Percentiles rank a stretch among this genome's conserved stretches.
These are phyloP conservation scores for Aricia artaxerxes DNA, from an alignment of 2,888 invertebrate species.

Conservation along the genomic window DNA sequence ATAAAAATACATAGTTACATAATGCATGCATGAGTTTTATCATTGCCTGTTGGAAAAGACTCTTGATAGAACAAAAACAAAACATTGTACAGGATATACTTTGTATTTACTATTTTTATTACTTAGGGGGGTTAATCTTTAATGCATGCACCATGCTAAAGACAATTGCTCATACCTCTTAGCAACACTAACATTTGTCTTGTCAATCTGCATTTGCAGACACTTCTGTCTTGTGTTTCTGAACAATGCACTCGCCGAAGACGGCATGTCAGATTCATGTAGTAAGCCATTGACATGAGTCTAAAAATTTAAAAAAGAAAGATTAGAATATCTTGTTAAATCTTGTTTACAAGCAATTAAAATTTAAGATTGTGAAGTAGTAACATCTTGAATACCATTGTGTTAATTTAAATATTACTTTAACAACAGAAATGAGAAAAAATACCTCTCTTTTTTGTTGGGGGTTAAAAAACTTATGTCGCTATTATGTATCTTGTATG, in stretches of 20 bases:
- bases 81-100: no score
- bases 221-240: conserved; percentile 66
- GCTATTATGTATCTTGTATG: not conserved
- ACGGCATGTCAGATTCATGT: conserved; percentile 75
- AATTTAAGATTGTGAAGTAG: no score
- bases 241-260: conserved; percentile 69
- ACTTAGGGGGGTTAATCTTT: no score
- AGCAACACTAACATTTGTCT: conserved; percentile 70
- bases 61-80: no score
- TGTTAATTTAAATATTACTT: not conserved
- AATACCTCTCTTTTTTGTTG: no score
- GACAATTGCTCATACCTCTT: conserved; percentile 57
- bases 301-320: conserved; percentile 48
- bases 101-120: no score
- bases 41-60: no score
- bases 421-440: not conserved
- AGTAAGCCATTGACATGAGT: conserved; percentile 75
- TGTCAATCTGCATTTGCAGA: conserved; percentile 73
- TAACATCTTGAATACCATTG: not conserved
- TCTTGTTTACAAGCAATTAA: no score
- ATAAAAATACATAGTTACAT: no score
- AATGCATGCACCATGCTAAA: not conserved
- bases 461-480: not conserved
- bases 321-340: not conserved
- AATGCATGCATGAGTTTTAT: no score